Evolutionary conservation across 1,140 invertebrate genomes (phyloP), one percentile per base, ranked within the genome.

Genomic region (Zaprionus camerounensis): DNA sequence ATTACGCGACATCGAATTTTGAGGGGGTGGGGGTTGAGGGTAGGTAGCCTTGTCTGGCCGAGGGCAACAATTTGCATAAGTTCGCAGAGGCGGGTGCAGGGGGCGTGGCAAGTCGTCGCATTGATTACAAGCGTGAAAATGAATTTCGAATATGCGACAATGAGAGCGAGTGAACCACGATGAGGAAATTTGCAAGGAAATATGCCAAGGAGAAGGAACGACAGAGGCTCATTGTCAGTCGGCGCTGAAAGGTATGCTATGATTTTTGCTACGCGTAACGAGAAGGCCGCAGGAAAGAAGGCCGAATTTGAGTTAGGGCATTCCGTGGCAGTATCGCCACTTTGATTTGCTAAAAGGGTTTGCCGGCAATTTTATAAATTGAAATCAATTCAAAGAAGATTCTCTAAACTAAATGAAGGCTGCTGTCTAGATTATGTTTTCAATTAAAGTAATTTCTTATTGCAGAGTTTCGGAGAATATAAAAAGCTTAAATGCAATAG

Each of bases 41-140:
- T 11, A 36, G 31, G 7, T 24, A 22, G 59, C 13, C 55, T 58
- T 57, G 55, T 41, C 68, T 62, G 62, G 74, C 78, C 80, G 66
- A 56, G 68, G 76, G 76, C 68, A 75, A 28, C 72, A 85, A 86
- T 86, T 86, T 86, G 80, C 83, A 86, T 86, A 86, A 86, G 76
- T 78, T 87, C 15, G 13, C 55, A 61, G 55, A 55, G 66, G 63
- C 55, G 51, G 55, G 59, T 31, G 41, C 5, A 1, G 41, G 67
- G 78, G 77, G 73, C 53, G 24, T 38, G 51, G 51, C 36, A n/a
- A 56, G 41, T 68, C 73, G 72, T 63, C 58, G 83, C 83, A 86
- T 86, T 86, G 83, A 86, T 86, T 86, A 86, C 72, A 86, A 82
- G 83, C 83, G 80, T 82, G 80, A 82, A 86, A 80, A 87, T 86